Evolutionary conservation across 2,797 vertebrate species (phyloP), one percentile per base, ranked within the genome.

Genomic region (Arrhamphus sclerolepis): DNA sequence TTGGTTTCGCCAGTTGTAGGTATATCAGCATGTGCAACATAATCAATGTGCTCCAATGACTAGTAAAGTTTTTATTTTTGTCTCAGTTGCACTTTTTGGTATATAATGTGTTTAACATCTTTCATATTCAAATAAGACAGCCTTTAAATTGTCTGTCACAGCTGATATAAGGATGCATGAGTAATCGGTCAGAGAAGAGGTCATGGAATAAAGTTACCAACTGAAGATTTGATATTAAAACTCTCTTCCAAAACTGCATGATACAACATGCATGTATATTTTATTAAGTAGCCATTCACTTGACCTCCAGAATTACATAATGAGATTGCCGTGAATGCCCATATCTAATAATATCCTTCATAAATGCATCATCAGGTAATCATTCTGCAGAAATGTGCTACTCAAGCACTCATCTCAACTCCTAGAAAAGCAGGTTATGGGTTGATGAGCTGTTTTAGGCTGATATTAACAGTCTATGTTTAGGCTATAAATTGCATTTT

Each of bases 301-400:
- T 72, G 50, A 71, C 71, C 55, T 63, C 66, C 47, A 52, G 24
- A 75, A 53, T 73, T 50, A 83, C 20, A 66, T 62, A 41, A 57
- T 71, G 70, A 78, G 76, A 62, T 72, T 11, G 22, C 29, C 57
- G 21, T 70, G 62, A 79, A 68, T 66, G 82, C 72, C 66, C 63
- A 20, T 8, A 42, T 69, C 65, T 75, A 76, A 70, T 75, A 86
- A 85, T 85, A 78, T 9, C 17, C 10, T 40, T 51, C n/a, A 29
- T 50, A 56, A 61, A 69, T 53, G 50, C 66, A 78, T 78, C 69
- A 70, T 66, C 62, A 61, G 51, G 44, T 26, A 20, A 62, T 76
- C 61, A 71, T 67, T 72, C 40, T 62, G 49, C 60, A 62, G 62
- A 59, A 85, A 88, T 81, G 73, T 77, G 78, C 73, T 75, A 54